A percentile compares a stretch with the other conserved stretches of the same genome.
Conservation (phyloP, 2,888 invertebrate species). For the Chorisops tibialis region DNA sequence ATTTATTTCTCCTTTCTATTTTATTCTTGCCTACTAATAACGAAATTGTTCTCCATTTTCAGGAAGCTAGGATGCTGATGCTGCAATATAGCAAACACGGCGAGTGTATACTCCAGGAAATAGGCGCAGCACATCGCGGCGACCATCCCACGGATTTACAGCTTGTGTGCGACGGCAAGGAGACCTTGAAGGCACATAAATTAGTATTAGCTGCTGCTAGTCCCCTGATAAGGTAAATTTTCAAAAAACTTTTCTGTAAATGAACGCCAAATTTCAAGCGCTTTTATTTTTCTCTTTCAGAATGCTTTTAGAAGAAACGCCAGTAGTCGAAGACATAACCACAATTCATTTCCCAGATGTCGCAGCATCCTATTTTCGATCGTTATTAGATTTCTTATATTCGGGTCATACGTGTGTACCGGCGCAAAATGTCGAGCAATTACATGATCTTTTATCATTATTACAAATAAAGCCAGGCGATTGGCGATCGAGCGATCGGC, state of each 20-base stretch:
- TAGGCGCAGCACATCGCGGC: conserved; percentile 82
- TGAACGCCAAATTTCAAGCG: conserved; percentile 7
- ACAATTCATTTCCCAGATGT: conserved; percentile 84
- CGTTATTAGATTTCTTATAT: conserved; percentile 79
- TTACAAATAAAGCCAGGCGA: conserved; percentile 82
- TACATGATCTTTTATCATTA: conserved; percentile 78
- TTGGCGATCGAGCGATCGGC: conserved; percentile 59
- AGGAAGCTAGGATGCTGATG: conserved; percentile 66
- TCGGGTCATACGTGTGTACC: conserved; percentile 71
- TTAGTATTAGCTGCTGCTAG: conserved; percentile 84
- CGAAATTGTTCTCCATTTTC: no score
- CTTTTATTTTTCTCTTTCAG: conserved; percentile 44
- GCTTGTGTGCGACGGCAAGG: conserved; percentile 81
- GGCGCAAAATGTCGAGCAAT: conserved; percentile 68
- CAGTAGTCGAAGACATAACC: conserved; percentile 66
- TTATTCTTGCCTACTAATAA: no score
- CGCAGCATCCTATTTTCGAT: conserved; percentile 73
- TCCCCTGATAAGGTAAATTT: conserved; percentile 68
- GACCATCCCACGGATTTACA: conserved; percentile 84
- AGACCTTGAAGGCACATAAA: conserved; percentile 76
- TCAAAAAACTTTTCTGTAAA: background rate
- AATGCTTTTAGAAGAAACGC: conserved; percentile 69
- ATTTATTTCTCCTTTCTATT: no score
- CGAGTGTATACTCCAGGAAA: conserved; percentile 87
- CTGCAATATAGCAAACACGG: conserved; percentile 92